phyloP scores from a whole-genome alignment of 2,113 vertebrate genomes.

The Jacana jacana region DNA sequence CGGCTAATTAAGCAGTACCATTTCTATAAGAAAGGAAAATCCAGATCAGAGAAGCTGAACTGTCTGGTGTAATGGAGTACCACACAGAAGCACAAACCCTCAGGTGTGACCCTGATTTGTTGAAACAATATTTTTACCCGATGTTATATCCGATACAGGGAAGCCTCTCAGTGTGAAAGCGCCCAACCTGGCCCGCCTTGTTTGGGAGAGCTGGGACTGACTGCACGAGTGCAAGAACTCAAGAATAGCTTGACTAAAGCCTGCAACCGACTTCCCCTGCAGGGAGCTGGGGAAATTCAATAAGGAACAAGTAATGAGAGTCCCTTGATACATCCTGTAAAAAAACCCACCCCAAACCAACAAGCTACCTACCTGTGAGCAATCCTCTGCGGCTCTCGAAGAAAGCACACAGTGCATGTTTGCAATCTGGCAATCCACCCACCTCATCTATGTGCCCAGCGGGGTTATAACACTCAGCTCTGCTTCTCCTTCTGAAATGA shows the following conservation, averaged over 20 bases:
- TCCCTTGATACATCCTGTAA: neutral
- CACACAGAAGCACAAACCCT: neutral
- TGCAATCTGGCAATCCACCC: neutral
- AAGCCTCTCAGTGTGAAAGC: neutral
- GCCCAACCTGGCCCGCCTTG: neutral
- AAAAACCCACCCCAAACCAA: neutral
- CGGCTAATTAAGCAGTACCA: neutral
- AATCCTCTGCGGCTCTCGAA: neutral
- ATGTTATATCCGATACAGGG: neutral
- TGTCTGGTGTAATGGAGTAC: neutral
- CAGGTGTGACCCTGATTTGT: neutral
- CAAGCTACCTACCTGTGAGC: neutral
- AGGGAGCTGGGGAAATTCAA: neutral
- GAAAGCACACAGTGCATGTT: neutral
- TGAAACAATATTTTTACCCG: neutral
- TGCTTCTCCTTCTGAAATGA: neutral
- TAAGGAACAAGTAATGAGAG: neutral
- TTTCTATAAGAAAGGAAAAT: neutral
- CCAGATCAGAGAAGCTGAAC: neutral
- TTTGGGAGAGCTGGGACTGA: neutral
- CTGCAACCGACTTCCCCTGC: neutral
- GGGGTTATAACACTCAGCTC: neutral
- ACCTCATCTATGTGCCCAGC: neutral
- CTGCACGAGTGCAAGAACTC: neutral
- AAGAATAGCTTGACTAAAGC: neutral